Evolutionary conservation across 2,113 vertebrate species (phyloP), one percentile per base, ranked within the genome.

Genomic region (Emydocephalus ijimae): DNA sequence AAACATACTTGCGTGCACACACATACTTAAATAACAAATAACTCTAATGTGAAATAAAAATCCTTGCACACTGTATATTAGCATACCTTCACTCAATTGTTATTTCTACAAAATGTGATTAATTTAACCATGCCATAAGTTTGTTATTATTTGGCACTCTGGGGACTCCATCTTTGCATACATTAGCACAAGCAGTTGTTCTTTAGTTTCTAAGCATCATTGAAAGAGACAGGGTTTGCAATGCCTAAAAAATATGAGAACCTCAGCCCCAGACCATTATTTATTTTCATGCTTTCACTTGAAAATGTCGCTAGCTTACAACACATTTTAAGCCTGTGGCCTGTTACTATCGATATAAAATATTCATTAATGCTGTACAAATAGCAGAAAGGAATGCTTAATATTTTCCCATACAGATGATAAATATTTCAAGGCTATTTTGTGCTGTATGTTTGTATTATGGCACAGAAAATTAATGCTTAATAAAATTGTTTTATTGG

Each of bases 271-370:
- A 55, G 94, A 81, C 91, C 1, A 0, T 90, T 92, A 34, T 91
- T 29, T 92, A 64, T 92, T 85, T 95, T 94, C 95, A 93, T 95
- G 93, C 69, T 90, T 90, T 92, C 93, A 81, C 50, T 96, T 93
- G 87, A 92, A 87, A 96, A 91, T 87, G 81, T 26, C 39, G 34
- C 93, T 91, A 74, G 91, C 95, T 95, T 95, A 92, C 91, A 93
- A 64, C 56, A 94, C 89, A 89, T 95, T 91, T 90, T 94, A 59
- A 85, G 52, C 95, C 91, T 86, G 0, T 61, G 92, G 89, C 59
- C 91, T 93, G 93, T 94, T 94, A 90, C 29, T 94, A 59, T 85
- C 91, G 23, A 88, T 94, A 95, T 93, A 93, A 94, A 95, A 95
- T 91, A 91, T 57, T 94, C 50, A 90, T 43, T 26, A 91, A 94